phyloP scores from a whole-genome alignment of 2,113 vertebrate genomes.

The Rhipidura dahli region DNA sequence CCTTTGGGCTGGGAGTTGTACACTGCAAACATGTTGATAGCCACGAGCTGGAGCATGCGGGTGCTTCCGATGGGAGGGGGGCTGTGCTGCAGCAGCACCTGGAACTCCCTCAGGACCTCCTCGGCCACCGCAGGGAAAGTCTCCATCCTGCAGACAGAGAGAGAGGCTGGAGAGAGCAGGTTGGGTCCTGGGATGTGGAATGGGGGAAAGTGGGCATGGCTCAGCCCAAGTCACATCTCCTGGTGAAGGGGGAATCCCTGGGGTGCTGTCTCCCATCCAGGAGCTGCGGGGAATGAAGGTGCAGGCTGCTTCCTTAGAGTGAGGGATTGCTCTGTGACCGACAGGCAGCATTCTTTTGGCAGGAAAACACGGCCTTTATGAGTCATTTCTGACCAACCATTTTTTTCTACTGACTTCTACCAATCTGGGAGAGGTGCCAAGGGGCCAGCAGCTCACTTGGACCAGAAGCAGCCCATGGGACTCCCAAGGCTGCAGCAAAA shows the following conservation, averaged over 20 bases:
- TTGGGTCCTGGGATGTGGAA: not conserved
- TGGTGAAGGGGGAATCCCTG: not conserved
- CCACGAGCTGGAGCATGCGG: constrained; percentile 93
- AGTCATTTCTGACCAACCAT: constrained; percentile 69
- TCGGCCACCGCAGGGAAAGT: constrained; percentile 86
- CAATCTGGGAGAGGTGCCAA: constrained; percentile 59
- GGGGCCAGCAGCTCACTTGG: constrained; percentile 60
- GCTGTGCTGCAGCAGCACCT: constrained; percentile 88
- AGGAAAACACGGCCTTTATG: constrained; percentile 63
- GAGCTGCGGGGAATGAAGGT: not conserved
- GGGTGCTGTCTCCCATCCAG: not conserved
- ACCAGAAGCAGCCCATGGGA: constrained; percentile 55
- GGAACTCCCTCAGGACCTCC: constrained; percentile 90
- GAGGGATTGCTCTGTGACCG: constrained; percentile 27
- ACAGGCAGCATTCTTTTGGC: constrained; percentile 63
- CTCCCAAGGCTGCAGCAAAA: constrained; percentile 50
- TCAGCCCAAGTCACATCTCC: not conserved
- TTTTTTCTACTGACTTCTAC: constrained; percentile 69
- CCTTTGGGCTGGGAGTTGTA: constrained; percentile 90
- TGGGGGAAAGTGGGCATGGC: not conserved
- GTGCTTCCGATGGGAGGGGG: constrained; percentile 87
- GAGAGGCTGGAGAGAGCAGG: not conserved
- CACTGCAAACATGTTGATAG: constrained; percentile 98
- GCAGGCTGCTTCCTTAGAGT: not conserved
- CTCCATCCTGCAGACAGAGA: constrained; percentile 87